A percentile compares a stretch with the other conserved stretches of the same genome.
Evolutionary conservation across 1,140 invertebrate genomes (phyloP).

Genomic region (Aplysia californica): DNA sequence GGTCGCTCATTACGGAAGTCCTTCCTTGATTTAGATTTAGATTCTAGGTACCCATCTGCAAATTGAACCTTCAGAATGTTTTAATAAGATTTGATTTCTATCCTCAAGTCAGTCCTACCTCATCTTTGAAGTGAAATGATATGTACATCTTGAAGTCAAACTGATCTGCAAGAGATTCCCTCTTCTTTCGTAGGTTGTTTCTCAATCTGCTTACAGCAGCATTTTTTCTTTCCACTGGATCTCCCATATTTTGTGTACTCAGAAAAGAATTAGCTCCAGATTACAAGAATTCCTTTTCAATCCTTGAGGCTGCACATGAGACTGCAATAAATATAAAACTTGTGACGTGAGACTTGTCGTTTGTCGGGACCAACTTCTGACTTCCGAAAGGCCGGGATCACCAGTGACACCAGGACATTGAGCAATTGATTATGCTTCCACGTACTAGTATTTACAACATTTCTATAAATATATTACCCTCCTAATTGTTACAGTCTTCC

Average conservation of each 20-base stretch:
- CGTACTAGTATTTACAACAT: background rate
- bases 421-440: conserved; percentile 5
- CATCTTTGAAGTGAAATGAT: conserved; percentile 65
- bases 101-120: too few species aligned
- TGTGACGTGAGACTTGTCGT: too few species aligned
- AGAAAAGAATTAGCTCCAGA: background rate
- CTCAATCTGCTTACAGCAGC: conserved; percentile 53
- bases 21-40: too few species aligned
- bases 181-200: conserved; percentile 60
- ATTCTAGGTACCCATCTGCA: too few species aligned
- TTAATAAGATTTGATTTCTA: too few species aligned
- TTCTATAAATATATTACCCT: background rate
- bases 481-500: background rate
- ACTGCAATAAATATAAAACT: too few species aligned
- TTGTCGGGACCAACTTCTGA: background rate
- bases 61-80: too few species aligned
- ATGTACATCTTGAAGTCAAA: conserved; percentile 68
- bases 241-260: conserved; percentile 46
- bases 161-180: conserved; percentile 65
- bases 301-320: background rate
- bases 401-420: background rate
- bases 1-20: too few species aligned
- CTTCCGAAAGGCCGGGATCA: background rate
- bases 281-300: background rate
- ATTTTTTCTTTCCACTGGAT: conserved; percentile 57